Evolutionary conservation across 2,113 vertebrate species (phyloP).

Genomic region (Aldabrachelys gigantea): DNA sequence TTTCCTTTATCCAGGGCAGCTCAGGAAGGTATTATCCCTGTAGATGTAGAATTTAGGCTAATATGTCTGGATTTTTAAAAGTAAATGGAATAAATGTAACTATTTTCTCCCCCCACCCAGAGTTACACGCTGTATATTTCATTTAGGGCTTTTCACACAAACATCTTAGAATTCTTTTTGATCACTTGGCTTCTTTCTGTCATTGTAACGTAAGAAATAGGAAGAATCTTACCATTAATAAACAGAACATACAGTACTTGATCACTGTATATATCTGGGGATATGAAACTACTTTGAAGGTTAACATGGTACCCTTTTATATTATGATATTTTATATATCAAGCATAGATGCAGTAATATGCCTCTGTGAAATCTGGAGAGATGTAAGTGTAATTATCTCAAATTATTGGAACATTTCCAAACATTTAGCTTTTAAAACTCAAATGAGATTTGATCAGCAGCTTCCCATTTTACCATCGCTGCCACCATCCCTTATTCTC

Average conservation of each 20-base stretch:
- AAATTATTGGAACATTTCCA: conserved; percentile 25
- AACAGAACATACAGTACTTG: background rate
- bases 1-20: background rate
- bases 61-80: too few relatives aligned
- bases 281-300: background rate
- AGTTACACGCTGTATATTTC: background rate
- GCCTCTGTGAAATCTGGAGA: background rate
- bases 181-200: background rate
- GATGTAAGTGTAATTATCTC: background rate
- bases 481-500: background rate
- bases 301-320: background rate
- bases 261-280: background rate
- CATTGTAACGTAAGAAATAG: background rate
- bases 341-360: background rate
- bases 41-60: too few relatives aligned
- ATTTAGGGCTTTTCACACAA: background rate
- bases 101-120: background rate
- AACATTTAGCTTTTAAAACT: conserved; percentile 33
- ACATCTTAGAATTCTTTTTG: background rate
- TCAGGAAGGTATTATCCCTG: background rate
- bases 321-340: background rate
- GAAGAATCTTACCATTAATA: background rate
- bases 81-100: background rate
- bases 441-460: conserved; percentile 30
- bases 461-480: conserved; percentile 10